Conservation (phyloP, 2,113 vertebrate genomes). For the Scatophagus argus region DNA sequence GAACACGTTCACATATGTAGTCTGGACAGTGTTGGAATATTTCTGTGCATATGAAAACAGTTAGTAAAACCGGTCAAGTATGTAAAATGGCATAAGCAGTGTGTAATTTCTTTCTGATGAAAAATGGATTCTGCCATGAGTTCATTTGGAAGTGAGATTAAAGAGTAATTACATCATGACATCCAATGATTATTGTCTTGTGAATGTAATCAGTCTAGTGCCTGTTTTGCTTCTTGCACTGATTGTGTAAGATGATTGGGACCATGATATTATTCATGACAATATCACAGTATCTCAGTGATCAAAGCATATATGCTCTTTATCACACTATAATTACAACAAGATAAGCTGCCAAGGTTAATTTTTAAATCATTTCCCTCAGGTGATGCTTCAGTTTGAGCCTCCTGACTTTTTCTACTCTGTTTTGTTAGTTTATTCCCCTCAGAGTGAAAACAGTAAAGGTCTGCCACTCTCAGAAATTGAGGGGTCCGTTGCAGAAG, state of each 20-base stretch:
- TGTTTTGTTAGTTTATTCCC: conserved; percentile 41
- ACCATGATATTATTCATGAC: conserved; percentile 36
- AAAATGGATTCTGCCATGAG: conserved; percentile 47
- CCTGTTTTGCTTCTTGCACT: conserved; percentile 27
- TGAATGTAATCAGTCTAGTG: conserved; percentile 47
- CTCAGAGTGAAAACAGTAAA: conserved; percentile 51
- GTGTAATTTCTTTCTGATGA: conserved; percentile 45
- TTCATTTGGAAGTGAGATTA: conserved; percentile 61
- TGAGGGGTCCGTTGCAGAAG: conserved; percentile 39
- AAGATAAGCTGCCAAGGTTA: conserved; percentile 38
- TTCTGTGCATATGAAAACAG: not conserved
- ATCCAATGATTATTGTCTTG: conserved; percentile 49
- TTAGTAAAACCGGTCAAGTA: not conserved
- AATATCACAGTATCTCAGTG: conserved; percentile 9
- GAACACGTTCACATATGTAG: not conserved
- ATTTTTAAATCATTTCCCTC: conserved; percentile 37
- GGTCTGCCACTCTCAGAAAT: conserved; percentile 42
- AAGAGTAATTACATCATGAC: conserved; percentile 54
- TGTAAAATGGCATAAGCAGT: not conserved
- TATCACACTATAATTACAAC: conserved; percentile 23
- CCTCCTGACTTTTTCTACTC: conserved; percentile 7
- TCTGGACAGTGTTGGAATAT: not conserved
- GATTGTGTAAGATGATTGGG: conserved; percentile 39
- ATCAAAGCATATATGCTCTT: conserved; percentile 25
- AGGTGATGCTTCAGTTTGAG: conserved; percentile 34